Conservation (phyloP, 2,888 invertebrate species). For the Ernsta delagoae region DNA sequence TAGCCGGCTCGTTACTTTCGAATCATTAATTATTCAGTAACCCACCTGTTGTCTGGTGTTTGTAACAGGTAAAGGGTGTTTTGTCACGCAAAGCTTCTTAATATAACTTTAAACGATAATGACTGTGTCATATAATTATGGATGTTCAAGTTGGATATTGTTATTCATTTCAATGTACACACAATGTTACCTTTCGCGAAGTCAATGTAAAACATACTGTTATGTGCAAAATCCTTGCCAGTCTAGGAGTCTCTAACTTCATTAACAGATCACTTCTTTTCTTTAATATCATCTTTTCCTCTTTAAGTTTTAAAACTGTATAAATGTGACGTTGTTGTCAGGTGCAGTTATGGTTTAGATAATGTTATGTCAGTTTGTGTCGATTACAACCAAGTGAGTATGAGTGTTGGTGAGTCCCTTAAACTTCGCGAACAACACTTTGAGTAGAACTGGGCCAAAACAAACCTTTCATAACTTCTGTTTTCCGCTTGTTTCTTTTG, state of each 20-base stretch:
- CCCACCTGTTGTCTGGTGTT: constrained; percentile 5
- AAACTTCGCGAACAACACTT: background rate
- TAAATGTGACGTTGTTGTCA: no score
- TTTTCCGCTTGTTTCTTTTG: background rate
- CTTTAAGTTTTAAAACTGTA: no score
- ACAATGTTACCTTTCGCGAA: no score
- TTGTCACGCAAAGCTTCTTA: constrained; percentile 7
- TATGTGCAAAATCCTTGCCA: background rate
- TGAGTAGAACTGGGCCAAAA: background rate
- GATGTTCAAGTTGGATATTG: background rate
- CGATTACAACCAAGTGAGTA: no score
- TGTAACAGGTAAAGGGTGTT: background rate
- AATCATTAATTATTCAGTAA: constrained; percentile 11
- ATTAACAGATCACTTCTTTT: no score
- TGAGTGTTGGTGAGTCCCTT: no score
- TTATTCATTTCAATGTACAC: background rate
- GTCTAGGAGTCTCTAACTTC: no score
- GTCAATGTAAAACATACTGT: no score
- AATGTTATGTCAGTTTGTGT: no score
- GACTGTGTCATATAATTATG: background rate
- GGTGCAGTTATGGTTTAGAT: no score
- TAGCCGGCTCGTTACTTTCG: background rate
- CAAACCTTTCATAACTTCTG: background rate
- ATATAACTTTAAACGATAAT: background rate
- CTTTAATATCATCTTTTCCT: no score